These are phyloP conservation scores for Chromoteleia sp. DNA, from an alignment of 2,888 invertebrate species.

Conservation along the genomic window DNA sequence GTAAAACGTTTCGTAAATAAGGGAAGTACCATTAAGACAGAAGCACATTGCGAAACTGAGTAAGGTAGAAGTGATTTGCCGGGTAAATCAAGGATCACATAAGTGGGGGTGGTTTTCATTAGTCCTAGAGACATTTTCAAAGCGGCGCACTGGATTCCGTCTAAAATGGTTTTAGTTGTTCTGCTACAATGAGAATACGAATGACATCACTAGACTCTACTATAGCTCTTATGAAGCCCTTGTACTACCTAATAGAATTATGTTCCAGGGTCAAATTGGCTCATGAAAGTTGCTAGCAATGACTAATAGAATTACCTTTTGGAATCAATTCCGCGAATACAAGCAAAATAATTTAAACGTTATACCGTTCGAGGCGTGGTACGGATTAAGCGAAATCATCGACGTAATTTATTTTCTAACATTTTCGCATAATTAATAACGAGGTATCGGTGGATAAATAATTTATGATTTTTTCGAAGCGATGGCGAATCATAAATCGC, in stretches of 20 bases:
- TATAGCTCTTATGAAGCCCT: constrained; percentile 39
- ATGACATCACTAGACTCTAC: constrained; percentile 39
- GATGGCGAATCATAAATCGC: constrained; percentile 31
- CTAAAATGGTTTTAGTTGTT: constrained; percentile 45
- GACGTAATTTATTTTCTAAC: neutral
- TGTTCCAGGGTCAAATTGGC: constrained; percentile 37
- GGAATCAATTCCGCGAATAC: constrained; percentile 12
- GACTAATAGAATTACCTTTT: constrained; percentile 37
- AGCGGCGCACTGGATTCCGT: constrained; percentile 15
- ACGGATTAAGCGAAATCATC: neutral
- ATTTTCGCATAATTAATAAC: no score
- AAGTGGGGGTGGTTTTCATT: constrained; percentile 39
- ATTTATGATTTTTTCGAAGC: no score
- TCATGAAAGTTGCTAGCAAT: constrained; percentile 27
- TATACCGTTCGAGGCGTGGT: neutral
- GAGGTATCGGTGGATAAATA: no score
- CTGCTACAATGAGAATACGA: constrained; percentile 48
- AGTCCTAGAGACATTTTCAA: constrained; percentile 49
- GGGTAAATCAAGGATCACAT: constrained; percentile 28
- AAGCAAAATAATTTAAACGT: constrained; percentile 12
- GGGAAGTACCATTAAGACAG: constrained; percentile 4
- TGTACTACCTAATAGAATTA: constrained; percentile 42
- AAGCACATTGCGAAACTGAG: constrained; percentile 7
- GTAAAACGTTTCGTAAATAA: constrained; percentile 12
- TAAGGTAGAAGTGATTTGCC: constrained; percentile 28